Conservation (phyloP, 2,797 vertebrate species). For the Margarornis squamiger region DNA sequence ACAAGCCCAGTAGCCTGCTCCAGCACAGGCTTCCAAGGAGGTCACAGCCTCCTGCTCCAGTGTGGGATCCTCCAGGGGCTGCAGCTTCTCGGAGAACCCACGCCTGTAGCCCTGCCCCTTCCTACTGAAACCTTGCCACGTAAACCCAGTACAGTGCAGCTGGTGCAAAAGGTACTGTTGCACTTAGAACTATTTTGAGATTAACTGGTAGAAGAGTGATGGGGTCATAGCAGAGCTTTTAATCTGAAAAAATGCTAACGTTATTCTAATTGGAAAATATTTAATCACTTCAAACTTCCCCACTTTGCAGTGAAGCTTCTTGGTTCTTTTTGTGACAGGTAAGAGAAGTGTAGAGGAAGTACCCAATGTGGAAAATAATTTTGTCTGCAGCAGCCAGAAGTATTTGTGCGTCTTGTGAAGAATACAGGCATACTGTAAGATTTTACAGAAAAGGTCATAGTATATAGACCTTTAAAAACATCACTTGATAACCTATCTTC, state of each 20-base stretch:
- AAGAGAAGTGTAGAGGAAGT: background rate
- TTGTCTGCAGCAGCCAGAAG: background rate
- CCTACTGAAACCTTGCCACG: background rate
- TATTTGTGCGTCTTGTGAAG: background rate
- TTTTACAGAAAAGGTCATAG: background rate
- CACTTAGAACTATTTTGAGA: background rate
- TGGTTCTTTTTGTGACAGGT: background rate
- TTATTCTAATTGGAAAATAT: background rate
- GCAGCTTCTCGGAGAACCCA: background rate
- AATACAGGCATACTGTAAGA: background rate
- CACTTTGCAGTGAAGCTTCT: background rate
- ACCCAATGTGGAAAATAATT: background rate
- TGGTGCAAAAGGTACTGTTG: background rate
- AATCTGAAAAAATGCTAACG: background rate
- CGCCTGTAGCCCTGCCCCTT: too few relatives aligned
- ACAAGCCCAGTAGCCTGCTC: background rate
- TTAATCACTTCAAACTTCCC: background rate
- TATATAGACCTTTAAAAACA: background rate
- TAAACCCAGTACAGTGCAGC: background rate
- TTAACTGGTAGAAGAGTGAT: background rate
- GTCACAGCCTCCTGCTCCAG: background rate
- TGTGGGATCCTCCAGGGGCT: rapidly evolving
- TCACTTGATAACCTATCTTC: background rate
- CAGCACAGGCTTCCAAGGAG: background rate
- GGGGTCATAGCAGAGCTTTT: background rate